Conservation (phyloP, 2,113 vertebrate genomes). For the Macroglossus sobrinus region DNA sequence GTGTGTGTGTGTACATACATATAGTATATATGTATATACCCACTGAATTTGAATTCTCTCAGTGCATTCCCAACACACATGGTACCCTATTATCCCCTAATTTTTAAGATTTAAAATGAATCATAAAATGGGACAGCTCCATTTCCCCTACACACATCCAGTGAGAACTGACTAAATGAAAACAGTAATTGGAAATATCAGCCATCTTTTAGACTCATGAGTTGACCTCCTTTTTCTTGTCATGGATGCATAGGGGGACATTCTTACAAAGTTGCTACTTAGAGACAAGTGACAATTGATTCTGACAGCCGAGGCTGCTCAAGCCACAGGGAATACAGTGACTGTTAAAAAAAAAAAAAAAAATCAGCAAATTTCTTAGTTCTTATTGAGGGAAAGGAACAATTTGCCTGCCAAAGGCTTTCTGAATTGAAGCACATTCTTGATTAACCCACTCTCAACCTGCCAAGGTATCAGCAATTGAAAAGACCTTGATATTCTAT, state of each 20-base stretch:
- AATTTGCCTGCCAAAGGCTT: slow-evolving; percentile 49
- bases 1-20: too few species aligned
- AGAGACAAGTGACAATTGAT: slow-evolving; percentile 39
- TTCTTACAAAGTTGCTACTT: not conserved
- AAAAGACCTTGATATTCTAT: not conserved
- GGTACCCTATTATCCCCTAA: not conserved
- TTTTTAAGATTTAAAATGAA: slow-evolving; percentile 10
- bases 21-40: too few species aligned
- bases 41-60: not conserved
- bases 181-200: not conserved
- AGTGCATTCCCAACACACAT: not conserved
- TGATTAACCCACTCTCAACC: slow-evolving; percentile 27
- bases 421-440: slow-evolving; percentile 14
- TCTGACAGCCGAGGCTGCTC: slow-evolving; percentile 22
- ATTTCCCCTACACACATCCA: not conserved
- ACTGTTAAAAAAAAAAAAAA: slow-evolving; percentile 45
- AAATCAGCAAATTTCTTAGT: slow-evolving; percentile 54
- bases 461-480: slow-evolving; percentile 7
- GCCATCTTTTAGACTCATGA: not conserved
- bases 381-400: slow-evolving; percentile 53
- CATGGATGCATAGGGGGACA: not conserved
- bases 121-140: not conserved
- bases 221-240: not conserved
- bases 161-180: not conserved
- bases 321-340: slow-evolving; percentile 44